Percentiles rank a stretch among this genome's conserved stretches.
phyloP scores from a whole-genome alignment of 2,888 invertebrate genomes.

The Apomyelois bistriatella region DNA sequence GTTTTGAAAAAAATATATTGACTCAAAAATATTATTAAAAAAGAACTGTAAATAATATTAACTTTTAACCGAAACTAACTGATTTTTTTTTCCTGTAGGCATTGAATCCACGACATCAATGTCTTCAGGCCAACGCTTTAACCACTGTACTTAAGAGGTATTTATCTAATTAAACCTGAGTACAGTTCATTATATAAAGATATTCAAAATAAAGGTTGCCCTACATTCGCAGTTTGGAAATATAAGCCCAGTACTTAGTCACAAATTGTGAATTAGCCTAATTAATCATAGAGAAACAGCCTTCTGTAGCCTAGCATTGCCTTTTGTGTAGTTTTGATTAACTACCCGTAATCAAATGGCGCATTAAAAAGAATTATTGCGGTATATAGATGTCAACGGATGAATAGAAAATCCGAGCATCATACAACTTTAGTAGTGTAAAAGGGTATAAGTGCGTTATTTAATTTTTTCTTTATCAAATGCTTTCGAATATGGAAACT shows the following conservation, averaged over 20 bases:
- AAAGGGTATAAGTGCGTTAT: slow-evolving; percentile 24
- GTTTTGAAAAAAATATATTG: no score
- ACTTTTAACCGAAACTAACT: no score
- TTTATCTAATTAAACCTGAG: no score
- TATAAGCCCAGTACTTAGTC: slow-evolving; percentile 29
- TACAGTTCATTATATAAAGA: not conserved
- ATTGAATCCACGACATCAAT: no score
- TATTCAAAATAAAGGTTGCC: not conserved
- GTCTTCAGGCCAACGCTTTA: no score
- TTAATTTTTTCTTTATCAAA: not conserved
- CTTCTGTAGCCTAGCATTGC: slow-evolving; percentile 59
- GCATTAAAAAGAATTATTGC: slow-evolving; percentile 75
- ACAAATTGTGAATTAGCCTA: slow-evolving; percentile 68
- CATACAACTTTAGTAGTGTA: slow-evolving; percentile 31
- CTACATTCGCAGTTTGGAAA: slow-evolving; percentile 21
- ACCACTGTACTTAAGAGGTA: no score
- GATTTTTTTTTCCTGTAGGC: no score
- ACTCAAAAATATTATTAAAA: no score
- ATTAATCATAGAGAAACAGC: slow-evolving; percentile 71
- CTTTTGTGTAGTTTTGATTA: slow-evolving; percentile 62
- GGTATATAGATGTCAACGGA: slow-evolving; percentile 62
- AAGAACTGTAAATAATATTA: no score
- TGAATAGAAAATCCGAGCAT: slow-evolving; percentile 61
- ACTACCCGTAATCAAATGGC: slow-evolving; percentile 67
- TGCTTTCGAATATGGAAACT: no score